Evolutionary conservation across 2,888 invertebrate species (phyloP), one percentile per base, ranked within the genome.

Genomic region (Cinara cedri): DNA sequence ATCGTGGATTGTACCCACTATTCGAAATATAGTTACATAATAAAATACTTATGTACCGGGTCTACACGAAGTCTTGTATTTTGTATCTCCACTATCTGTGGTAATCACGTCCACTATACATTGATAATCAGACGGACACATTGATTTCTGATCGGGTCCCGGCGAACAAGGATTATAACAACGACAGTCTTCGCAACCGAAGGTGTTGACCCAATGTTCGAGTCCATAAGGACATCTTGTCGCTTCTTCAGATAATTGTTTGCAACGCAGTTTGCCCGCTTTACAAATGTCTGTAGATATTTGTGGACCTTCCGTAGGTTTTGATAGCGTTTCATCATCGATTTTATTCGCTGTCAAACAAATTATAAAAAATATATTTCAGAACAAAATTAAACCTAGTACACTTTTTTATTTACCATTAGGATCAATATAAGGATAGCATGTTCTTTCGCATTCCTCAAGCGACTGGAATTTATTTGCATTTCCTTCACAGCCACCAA

Each of bases 401-500:
- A 3, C 26, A 0, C 0, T 1, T 60, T 60, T 66, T 60, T 80
- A 83, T 86, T 87, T 85, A 93, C 93, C 92, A 84, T 90, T 88
- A 83, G 89, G 90, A 26, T 74, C 66, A 83, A 88, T 88, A 87
- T 91, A 94, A 70, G 86, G 87, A 19, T 94, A 94, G 83, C 95
- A 95, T 70, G 89, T 89, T 80, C 93, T 82, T 82, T 85, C 85
- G 82, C 87, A 87, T 4, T 89, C 88, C 71, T 87, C 87, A 81
- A 86, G 86, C 34, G 89, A 89, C 71, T 88, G 87, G 85, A 92
- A 96, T 86, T 94, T 90, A 85, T 97, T 97, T 26, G 90, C 91
- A 85, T 98, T 98, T 81, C 97, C 97, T 74, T 91, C 90, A 85
- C 97, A 97, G 34, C 97, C 97, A 62, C 95, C 92, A 85, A 92